Evolutionary conservation across 2,113 vertebrate genomes (phyloP).

Genomic region (Colinus virginianus): DNA sequence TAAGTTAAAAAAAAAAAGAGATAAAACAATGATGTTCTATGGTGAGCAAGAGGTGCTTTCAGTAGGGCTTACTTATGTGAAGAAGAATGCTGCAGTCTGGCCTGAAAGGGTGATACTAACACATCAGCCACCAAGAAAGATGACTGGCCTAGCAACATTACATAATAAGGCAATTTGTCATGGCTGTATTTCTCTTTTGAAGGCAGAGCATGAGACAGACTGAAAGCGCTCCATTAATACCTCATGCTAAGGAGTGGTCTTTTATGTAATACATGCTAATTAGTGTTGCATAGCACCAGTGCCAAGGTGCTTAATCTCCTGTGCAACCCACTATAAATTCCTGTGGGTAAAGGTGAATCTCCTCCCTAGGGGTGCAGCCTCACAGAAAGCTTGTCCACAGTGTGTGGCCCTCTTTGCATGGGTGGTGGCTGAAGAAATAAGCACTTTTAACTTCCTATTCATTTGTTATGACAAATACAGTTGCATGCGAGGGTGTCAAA

Average conservation of each 20-base stretch:
- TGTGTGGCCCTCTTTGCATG: background rate
- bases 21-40: background rate
- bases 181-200: background rate
- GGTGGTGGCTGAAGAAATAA: background rate
- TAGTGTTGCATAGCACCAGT: background rate
- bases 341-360: background rate
- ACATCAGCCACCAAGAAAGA: background rate
- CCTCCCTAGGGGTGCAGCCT: background rate
- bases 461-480: background rate
- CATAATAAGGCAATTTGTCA: background rate
- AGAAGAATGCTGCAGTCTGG: background rate
- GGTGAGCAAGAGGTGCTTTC: background rate
- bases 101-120: background rate
- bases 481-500: background rate
- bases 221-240: conserved; percentile 5
- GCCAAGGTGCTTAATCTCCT: background rate
- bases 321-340: background rate
- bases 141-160: background rate
- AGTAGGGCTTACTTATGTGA: background rate
- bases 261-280: background rate
- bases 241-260: background rate
- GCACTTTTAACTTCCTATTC: background rate
- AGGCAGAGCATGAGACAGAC: background rate
- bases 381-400: background rate
- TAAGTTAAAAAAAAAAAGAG: background rate